Evolutionary conservation across 2,888 invertebrate species (phyloP), one percentile per base, ranked within the genome.

Genomic region (Plagiodera versicolora): DNA sequence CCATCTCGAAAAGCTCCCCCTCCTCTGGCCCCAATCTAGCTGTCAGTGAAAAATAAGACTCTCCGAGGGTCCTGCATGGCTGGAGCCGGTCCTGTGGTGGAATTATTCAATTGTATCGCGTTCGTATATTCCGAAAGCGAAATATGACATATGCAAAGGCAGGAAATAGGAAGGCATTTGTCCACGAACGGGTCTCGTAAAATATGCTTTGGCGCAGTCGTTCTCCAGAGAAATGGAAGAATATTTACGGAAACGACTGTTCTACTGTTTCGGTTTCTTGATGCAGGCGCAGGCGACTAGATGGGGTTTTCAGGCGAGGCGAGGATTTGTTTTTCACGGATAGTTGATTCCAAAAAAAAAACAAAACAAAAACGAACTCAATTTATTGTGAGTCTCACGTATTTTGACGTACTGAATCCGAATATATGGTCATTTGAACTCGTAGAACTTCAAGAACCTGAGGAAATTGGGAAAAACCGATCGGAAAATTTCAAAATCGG

Each of bases 161-260:
- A 60, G 39, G 32, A 56, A 56, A 61, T 61, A 49, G 47, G 39
- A 55, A 61, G 61, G 61, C 61, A 61, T 60, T 57, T 54, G 55
- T 57, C 59, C 61, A 50, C 54, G 51, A 59, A 61, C 54, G 44
- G 56, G 54, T 55, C 56, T 47, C 50, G 57, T 64, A 57, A 64
- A 61, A 64, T 61, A 64, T 61, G 59, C 56, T 59, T 64, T 64
- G 61, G 52, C 58, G 51, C 59, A 58, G 51, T 54, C 56, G 49
- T 50, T 56, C 48, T 60, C 50, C 20, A 48, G 55, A 55, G 60
- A 60, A 54, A 10, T n/a, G n/a, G n/a, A 11, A 11, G 11, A 58
- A 64, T 58, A 64, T 61, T 64, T 54, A 54, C 60, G 51, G 55
- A 61, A 54, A 57, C 35, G 48, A 39, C 46, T 54, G 49, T 61